phyloP scores from a whole-genome alignment of 2,888 invertebrate species.

The Poecilus cupreus region DNA sequence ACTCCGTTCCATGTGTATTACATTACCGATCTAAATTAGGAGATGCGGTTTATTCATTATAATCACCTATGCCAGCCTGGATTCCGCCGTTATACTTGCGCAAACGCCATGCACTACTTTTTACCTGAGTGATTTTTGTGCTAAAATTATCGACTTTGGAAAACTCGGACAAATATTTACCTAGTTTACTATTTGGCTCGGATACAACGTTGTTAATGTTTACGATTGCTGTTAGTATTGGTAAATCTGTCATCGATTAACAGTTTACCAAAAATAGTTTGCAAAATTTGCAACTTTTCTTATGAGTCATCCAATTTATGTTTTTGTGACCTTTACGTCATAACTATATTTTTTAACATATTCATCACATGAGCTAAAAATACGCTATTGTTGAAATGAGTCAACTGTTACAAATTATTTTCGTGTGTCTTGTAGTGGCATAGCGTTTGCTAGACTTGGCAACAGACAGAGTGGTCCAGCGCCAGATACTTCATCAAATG shows the following conservation, averaged over 20 bases:
- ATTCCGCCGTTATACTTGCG: slow-evolving; percentile 25
- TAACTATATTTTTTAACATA: slow-evolving; percentile 44
- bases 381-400: slow-evolving; percentile 55
- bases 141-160: slow-evolving; percentile 21
- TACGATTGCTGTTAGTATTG: not conserved
- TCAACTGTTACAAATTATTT: slow-evolving; percentile 52
- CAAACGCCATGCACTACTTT: slow-evolving; percentile 21
- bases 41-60: slow-evolving; percentile 61
- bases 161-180: slow-evolving; percentile 22
- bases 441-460: slow-evolving; percentile 49
- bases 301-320: slow-evolving; percentile 33
- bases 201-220: not conserved
- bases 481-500: slow-evolving; percentile 55
- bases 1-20: slow-evolving; percentile 74
- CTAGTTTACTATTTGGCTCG: slow-evolving; percentile 39
- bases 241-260: not conserved
- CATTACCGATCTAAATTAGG: slow-evolving; percentile 78
- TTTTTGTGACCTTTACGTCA: slow-evolving; percentile 49
- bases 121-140: slow-evolving; percentile 42
- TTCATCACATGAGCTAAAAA: slow-evolving; percentile 43
- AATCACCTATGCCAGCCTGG: slow-evolving; percentile 53
- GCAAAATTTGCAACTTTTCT: not conserved
- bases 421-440: not conserved
- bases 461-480: slow-evolving; percentile 30
- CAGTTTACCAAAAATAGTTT: slow-evolving; percentile 17